Evolutionary conservation across 2,797 vertebrate species (phyloP), one percentile per base, ranked within the genome.

Genomic region (Malacoraja senta): DNA sequence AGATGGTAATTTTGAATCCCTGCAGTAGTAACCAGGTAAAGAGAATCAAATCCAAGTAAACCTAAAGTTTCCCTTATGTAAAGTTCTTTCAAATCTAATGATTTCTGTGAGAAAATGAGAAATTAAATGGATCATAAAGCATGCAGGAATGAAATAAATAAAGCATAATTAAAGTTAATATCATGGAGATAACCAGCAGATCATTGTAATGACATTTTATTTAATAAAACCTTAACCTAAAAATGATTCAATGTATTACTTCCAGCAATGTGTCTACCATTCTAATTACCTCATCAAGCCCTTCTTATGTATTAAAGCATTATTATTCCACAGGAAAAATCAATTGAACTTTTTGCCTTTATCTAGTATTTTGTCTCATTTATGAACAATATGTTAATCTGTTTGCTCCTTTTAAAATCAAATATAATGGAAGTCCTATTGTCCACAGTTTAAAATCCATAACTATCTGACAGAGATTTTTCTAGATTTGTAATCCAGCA

Each of bases 191-290:
- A 68, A 32, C 61, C 86, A 61, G 53, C 15, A 19, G 63, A 90
- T 90, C 86, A 32, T 90, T 68, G 63, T 90, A 68, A 90, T 90
- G n/a, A 32, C n/a, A 90, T 90, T 90, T 90, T 58, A 29, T 84
- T 26, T 32, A 61, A 61, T 88, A 88, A 88, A 88, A 88, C 26
- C 8, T 88, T 65, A 65, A 35, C 13, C 63, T 68, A 68, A 90
- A 90, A 84, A 84, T 84, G 81, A 84, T 84, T 61, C 58, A 84
- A 15, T 84, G 53, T 15, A 61, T n/a, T 84, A 61, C 58, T 84
- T 81, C 29, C 58, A 15, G 81, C 53, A 84, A 35, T 68, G 15
- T 35, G 63, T 90, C 61, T n/a, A 65, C n/a, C 61, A 90, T 84
- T 61, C 26, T 61, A 84, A 84, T 58, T 61, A 61, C n/a, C 61